Base-by-base conservation (phyloP, 2,888 invertebrate genomes). In the Bhutanitis thaidina region DNA sequence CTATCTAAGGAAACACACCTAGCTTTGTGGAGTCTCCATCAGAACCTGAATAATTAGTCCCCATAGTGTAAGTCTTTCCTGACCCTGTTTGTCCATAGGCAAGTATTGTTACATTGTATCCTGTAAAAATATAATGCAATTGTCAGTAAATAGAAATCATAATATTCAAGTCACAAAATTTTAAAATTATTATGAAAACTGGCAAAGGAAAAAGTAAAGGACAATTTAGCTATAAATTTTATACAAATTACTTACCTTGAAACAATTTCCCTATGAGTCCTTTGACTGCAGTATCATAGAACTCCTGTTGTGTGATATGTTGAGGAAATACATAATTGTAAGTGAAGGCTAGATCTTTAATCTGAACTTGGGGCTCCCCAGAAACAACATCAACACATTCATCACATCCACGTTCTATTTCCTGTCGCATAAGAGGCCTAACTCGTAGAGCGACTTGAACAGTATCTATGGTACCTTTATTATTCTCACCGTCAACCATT, bases 41-140 rank as follows among this genome's bases (percentile, higher is more conserved):
- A 35, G 91, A 90, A 0, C 92, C 92, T 15, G 90, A 87, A 59
- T 94, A 94, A 43, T 93, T 91, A 0, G 96, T 96, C 0, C 97
- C 98, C 98, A 98, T 98, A 0, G 97, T 95, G 74, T 94, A 93
- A 0, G 98, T 98, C 79, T 98, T 98, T 0, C 98, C 97, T 35
- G 97, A 97, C 0, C 97, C 98, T 0, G 98, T 98, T 80, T 98
- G 98, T 0, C 98, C 98, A 80, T 98, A 98, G 0, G 98, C 98
- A 46, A 98, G 76, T 49, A 98, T 96, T 2, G 98, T 98, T 0
- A 97, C 95, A 90, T 98, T 98, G 71, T 96, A 98, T 0, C 97
- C 95, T 94, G 86, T 34, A 44, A 43, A 36, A n/a, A n/a, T n/a
- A n/a, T n/a, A n/a, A n/a, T n/a, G n/a, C n/a, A n/a, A n/a, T n/a